Evolutionary conservation across 2,888 invertebrate genomes (phyloP).

Genomic region (Anagyrus pseudococci): DNA sequence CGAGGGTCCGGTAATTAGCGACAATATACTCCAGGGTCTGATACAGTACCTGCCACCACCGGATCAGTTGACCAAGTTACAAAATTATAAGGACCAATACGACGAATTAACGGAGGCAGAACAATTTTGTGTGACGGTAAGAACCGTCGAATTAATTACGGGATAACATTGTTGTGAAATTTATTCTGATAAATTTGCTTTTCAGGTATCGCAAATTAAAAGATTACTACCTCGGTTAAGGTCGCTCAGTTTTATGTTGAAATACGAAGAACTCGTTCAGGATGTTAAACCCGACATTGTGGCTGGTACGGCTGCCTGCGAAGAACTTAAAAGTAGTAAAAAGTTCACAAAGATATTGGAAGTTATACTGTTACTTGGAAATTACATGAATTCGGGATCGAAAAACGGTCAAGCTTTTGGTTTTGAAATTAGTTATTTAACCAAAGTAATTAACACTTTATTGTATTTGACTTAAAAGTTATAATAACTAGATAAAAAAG

Average conservation of each 20-base stretch:
- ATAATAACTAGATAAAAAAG: not conserved
- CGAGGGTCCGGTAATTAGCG: constrained; percentile 84
- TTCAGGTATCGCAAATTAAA: constrained; percentile 84
- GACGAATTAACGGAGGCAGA: constrained; percentile 90
- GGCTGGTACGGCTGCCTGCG: constrained; percentile 93
- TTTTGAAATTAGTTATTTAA: constrained; percentile 94
- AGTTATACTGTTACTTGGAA: constrained; percentile 87
- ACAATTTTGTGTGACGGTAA: constrained; percentile 86
- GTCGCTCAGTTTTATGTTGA: constrained; percentile 88
- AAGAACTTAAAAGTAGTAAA: constrained; percentile 86
- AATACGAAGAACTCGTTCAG: constrained; percentile 83
- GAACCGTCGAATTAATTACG: constrained; percentile 39
- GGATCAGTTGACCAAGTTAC: constrained; percentile 85
- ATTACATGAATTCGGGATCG: constrained; percentile 96
- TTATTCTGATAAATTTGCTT: constrained; percentile 29
- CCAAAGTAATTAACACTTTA: constrained; percentile 73
- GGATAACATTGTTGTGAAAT: no score
- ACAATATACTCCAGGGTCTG: constrained; percentile 87
- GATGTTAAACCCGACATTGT: constrained; percentile 94
- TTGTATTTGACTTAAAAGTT: no score
- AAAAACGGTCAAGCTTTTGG: constrained; percentile 93
- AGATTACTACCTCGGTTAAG: constrained; percentile 84
- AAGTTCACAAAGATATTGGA: constrained; percentile 92
- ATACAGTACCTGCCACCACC: constrained; percentile 91
- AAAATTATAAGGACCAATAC: constrained; percentile 79